Evolutionary conservation across 2,888 invertebrate species (phyloP).

Genomic region (Plagiodera versicolora): DNA sequence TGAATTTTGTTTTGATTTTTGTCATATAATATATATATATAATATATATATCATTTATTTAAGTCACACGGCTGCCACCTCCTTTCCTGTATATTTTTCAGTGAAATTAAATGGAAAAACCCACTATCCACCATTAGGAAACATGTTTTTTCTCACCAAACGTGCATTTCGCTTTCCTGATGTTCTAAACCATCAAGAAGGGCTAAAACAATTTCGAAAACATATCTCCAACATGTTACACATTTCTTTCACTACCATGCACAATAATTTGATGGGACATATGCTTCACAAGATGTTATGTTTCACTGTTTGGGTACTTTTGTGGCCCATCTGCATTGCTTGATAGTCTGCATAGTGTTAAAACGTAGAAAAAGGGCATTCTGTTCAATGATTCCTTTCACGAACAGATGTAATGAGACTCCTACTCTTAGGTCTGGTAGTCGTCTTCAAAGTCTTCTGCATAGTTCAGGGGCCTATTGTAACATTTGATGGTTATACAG

Average conservation of each 20-base stretch:
- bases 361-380: slow-evolving; percentile 37
- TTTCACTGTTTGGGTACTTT: slow-evolving; percentile 38
- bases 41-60: no score
- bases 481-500: slow-evolving; percentile 9
- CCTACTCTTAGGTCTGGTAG: slow-evolving; percentile 31
- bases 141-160: not conserved
- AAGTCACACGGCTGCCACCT: no score
- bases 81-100: no score
- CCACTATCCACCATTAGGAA: no score
- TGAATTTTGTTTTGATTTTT: no score
- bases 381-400: slow-evolving; percentile 45
- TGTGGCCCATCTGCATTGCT: slow-evolving; percentile 36
- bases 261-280: slow-evolving; percentile 21
- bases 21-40: no score
- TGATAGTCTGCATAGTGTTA: slow-evolving; percentile 44
- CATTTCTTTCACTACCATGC: slow-evolving; percentile 24
- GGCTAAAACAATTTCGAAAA: not conserved
- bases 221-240: slow-evolving; percentile 11
- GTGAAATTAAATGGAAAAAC: no score
- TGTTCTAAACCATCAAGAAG: not conserved
- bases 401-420: slow-evolving; percentile 33
- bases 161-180: not conserved
- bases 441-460: slow-evolving; percentile 29
- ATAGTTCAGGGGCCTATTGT: slow-evolving; percentile 6
- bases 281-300: slow-evolving; percentile 28